Percentiles rank a stretch among this genome's conserved stretches.
phyloP scores from a whole-genome alignment of 1,140 invertebrate genomes.

The Lethrus apterus region DNA sequence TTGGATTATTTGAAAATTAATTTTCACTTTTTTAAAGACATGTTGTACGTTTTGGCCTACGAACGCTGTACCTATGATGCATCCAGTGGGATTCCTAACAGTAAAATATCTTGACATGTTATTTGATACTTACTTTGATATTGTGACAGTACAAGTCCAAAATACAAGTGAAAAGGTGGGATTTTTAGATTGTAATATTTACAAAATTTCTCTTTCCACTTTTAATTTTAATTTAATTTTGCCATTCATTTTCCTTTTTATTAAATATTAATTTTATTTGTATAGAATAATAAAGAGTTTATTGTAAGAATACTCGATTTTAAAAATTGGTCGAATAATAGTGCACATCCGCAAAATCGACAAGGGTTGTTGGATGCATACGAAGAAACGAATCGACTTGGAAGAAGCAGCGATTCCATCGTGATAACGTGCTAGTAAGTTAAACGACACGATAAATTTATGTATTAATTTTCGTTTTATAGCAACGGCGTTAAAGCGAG shows the following conservation, averaged over 20 bases:
- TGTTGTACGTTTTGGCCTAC: slow-evolving; percentile 22
- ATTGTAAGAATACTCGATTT: slow-evolving; percentile 16
- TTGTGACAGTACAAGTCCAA: too few species aligned
- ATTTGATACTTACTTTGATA: too few species aligned
- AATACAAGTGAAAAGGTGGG: too few species aligned
- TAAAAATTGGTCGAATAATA: slow-evolving; percentile 4
- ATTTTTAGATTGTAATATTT: too few species aligned
- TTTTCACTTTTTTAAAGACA: slow-evolving; percentile 10
- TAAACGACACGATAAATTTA: slow-evolving; percentile 4
- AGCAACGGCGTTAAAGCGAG: slow-evolving; percentile 38
- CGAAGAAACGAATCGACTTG: slow-evolving; percentile 11
- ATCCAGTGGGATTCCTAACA: slow-evolving; percentile 11
- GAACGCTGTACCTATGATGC: slow-evolving; percentile 15
- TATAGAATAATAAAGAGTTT: too few species aligned
- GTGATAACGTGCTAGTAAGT: slow-evolving; percentile 21
- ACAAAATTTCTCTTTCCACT: too few species aligned
- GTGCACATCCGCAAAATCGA: neutral
- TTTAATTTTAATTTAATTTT: too few species aligned
- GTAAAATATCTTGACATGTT: neutral
- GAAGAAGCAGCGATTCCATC: neutral
- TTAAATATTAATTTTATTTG: too few species aligned
- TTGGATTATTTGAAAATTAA: slow-evolving; percentile 2
- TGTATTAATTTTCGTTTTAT: slow-evolving; percentile 1
- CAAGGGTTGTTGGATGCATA: neutral
- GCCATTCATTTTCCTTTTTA: too few species aligned